Conservation (phyloP, 2,797 vertebrate genomes). For the Champsocephalus esox region DNA sequence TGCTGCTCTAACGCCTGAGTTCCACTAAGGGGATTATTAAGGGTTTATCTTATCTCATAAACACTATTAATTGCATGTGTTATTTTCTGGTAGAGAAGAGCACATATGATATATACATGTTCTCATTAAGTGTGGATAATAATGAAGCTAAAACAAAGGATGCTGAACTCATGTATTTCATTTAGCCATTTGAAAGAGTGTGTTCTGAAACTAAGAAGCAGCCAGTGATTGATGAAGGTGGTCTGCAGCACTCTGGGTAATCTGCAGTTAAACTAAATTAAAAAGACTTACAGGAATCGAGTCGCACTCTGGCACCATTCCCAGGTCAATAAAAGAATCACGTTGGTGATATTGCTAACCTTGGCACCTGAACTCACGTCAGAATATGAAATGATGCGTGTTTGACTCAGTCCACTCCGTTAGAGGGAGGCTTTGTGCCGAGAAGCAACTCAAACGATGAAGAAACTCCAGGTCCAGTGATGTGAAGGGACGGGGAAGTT, state of each 20-base stretch:
- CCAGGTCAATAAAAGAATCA: background rate
- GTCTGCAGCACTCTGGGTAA: background rate
- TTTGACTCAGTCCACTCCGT: background rate
- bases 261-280: slow-evolving; percentile 10
- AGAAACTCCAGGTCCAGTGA: slow-evolving; percentile 46
- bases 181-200: background rate
- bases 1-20: too few species aligned
- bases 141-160: too few species aligned
- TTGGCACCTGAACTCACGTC: background rate
- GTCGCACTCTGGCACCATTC: background rate
- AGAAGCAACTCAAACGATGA: slow-evolving; percentile 33
- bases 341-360: background rate
- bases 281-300: slow-evolving; percentile 3
- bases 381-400: background rate
- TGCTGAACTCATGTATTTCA: too few species aligned
- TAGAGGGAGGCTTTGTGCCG: slow-evolving; percentile 43
- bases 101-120: too few species aligned
- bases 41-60: too few species aligned
- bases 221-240: background rate
- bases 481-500: slow-evolving; percentile 67
- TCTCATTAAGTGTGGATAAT: too few species aligned
- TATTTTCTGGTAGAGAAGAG: too few species aligned
- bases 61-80: too few species aligned
- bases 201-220: slow-evolving; percentile 4
- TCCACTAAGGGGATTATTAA: too few species aligned